Evolutionary conservation across 2,797 vertebrate genomes (phyloP).

Genomic region (Macrochelys suwanniensis): DNA sequence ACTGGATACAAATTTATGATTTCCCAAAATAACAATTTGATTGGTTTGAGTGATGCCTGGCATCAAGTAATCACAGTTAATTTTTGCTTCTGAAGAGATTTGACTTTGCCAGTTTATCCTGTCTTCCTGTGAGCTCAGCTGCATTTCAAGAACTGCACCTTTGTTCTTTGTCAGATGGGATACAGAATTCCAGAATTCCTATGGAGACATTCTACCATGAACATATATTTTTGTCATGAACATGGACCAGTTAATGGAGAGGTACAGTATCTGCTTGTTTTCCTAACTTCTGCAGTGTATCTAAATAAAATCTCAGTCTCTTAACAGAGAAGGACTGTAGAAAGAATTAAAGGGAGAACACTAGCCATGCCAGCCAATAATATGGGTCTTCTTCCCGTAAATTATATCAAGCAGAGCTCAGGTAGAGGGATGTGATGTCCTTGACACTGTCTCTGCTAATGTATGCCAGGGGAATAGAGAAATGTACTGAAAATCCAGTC

Average conservation of each 20-base stretch:
- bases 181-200: constrained; percentile 40
- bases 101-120: constrained; percentile 83
- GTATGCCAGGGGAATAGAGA: neutral
- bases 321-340: neutral
- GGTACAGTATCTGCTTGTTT: accelerated
- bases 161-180: constrained; percentile 65
- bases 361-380: neutral
- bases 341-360: neutral
- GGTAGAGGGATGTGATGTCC: neutral
- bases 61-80: constrained; percentile 86
- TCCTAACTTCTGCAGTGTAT: neutral
- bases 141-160: constrained; percentile 69
- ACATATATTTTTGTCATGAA: neutral
- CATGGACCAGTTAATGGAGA: neutral
- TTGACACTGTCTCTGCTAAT: neutral
- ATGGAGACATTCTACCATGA: constrained; percentile 28
- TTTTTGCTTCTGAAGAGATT: constrained; percentile 83
- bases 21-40: constrained; percentile 89
- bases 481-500: neutral
- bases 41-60: constrained; percentile 88
- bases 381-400: accelerated
- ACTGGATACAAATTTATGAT: constrained; percentile 87
- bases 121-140: constrained; percentile 64
- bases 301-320: neutral
- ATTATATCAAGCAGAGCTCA: neutral